Evolutionary conservation across 2,113 vertebrate genomes (phyloP), one percentile per base, ranked within the genome.

Genomic region (Hepsetus odoe): DNA sequence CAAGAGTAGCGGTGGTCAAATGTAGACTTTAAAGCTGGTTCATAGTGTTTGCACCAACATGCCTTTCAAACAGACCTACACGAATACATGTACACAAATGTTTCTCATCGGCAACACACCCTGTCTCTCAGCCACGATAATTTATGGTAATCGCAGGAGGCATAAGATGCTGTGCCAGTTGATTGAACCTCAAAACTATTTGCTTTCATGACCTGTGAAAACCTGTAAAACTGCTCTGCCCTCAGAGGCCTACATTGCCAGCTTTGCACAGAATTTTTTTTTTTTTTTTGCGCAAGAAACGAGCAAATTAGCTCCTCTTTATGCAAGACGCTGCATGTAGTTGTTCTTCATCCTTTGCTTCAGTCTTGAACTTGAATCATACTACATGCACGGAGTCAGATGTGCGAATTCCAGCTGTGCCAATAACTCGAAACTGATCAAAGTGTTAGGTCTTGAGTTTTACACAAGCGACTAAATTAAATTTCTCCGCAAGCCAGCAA

Each of bases 71-170:
- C n/a, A n/a, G n/a, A n/a, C n/a, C n/a, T n/a, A n/a, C n/a, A n/a
- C n/a, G 33, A 22, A 42, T 44, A 58, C 69, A 58, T 16, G 53
- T 9, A 44, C 33, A 68, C 74, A 58, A 40, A 49, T n/a, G 20
- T 22, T 46, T 62, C 32, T 44, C 28, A 51, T 65, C 28, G 2
- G 14, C 32, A 24, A 12, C 55, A 35, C 35, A 28, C 20, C 53
- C 7, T 59, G 33, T 58, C 22, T 58, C n/a, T 26, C 67, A 49
- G 26, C 58, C 35, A 33, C 40, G 16, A 62, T 64, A 72, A 73
- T 32, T 51, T 56, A 73, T 56, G 49, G 16, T 72, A 66, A 79
- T 72, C 59, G 30, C n/a, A 22, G 22, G 7, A 55, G 8, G n/a
- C 51, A 22, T 55, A 26, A 53, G 46, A 46, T 65, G 32, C 69